A percentile compares a stretch with the other conserved stretches of the same genome.
Evolutionary conservation across 2,888 invertebrate genomes (phyloP).

Genomic region (Meteorus colon): DNA sequence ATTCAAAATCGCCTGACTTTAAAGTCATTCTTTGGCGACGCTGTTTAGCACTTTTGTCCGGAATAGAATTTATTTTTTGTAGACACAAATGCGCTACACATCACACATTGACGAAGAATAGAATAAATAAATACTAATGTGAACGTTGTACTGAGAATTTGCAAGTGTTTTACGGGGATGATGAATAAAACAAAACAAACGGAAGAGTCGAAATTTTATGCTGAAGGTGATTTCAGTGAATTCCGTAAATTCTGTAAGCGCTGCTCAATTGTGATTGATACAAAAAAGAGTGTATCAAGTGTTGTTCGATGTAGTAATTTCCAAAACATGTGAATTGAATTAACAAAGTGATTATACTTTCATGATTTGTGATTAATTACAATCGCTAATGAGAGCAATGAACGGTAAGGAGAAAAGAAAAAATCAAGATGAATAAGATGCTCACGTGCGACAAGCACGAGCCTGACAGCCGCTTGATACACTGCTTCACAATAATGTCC

Average conservation of each 20-base stretch:
- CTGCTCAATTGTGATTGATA: no score
- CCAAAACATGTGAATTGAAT: neutral
- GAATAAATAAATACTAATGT: neutral
- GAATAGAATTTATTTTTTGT: conserved; percentile 30
- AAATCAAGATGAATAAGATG: neutral
- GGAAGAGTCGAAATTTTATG: no score
- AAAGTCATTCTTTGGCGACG: conserved; percentile 39
- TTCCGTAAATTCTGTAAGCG: no score
- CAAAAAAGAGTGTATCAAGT: no score
- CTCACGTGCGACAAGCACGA: conserved; percentile 35
- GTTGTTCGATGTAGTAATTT: no score
- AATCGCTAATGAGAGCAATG: neutral
- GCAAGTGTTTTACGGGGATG: no score
- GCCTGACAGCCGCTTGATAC: conserved; percentile 46
- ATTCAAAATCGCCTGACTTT: neutral
- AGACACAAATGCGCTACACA: neutral
- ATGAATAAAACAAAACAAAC: no score
- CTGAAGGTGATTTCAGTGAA: no score
- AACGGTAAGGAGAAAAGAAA: neutral
- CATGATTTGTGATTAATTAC: neutral
- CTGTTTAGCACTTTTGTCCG: conserved; percentile 43
- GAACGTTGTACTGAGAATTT: no score
- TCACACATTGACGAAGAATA: neutral
- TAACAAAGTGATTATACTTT: neutral
- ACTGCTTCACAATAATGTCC: conserved; percentile 54